These are phyloP conservation scores for Notodromas monacha DNA, from an alignment of 2,888 invertebrate species.

Conservation along the genomic window DNA sequence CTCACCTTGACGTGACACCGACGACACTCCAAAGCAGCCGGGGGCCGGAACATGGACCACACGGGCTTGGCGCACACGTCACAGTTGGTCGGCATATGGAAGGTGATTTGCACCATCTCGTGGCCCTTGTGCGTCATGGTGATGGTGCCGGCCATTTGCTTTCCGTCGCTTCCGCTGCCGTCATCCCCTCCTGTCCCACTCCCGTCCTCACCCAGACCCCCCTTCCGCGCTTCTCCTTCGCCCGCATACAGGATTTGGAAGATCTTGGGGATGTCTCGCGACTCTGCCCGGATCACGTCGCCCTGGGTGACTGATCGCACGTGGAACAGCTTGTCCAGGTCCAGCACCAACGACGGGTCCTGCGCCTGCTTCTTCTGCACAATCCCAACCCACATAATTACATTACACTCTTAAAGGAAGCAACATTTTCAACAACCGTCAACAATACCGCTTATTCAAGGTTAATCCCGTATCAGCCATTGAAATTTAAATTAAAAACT, in stretches of 20 bases:
- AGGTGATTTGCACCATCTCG: conserved; percentile 77
- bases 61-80: conserved; percentile 87
- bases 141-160: too few relatives aligned
- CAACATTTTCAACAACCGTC: too few relatives aligned
- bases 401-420: too few relatives aligned
- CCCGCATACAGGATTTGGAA: conserved; percentile 86
- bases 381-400: too few relatives aligned
- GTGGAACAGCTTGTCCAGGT: conserved; percentile 92
- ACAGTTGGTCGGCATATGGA: conserved; percentile 91
- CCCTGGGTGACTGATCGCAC: conserved; percentile 93
- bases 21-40: conserved; percentile 83
- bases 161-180: conserved; percentile 17
- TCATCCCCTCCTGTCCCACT: conserved; percentile 6
- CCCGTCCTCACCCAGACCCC: conserved; percentile 11
- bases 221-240: conserved; percentile 36
- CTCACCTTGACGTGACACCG: conserved; percentile 19
- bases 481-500: too few relatives aligned
- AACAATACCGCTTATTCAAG: conserved; percentile 18
- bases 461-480: conserved; percentile 17
- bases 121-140: conserved; percentile 57
- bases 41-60: conserved; percentile 91
- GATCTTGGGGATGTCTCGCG: conserved; percentile 94
- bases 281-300: conserved; percentile 92
- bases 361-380: conserved; percentile 23
- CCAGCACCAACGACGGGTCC: conserved; percentile 72